A percentile compares a stretch with the other conserved stretches of the same genome.
phyloP scores from a whole-genome alignment of 2,888 invertebrate species.

The Chaitophorus viminalis region DNA sequence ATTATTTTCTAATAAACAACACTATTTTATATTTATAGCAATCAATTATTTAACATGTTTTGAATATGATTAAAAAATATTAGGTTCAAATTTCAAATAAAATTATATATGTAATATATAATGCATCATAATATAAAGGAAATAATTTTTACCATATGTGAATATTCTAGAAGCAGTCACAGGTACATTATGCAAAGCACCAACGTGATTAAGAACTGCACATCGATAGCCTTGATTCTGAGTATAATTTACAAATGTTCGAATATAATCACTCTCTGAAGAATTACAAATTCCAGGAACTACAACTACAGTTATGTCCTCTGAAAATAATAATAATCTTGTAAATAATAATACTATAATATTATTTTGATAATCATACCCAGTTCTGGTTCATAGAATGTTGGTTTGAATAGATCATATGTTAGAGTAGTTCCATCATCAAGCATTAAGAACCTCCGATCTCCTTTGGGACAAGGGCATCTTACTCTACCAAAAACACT shows the following conservation, averaged over 20 bases:
- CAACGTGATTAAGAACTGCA: constrained; percentile 93
- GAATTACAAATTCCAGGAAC: constrained; percentile 94
- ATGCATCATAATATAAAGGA: not conserved
- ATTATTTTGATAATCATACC: constrained; percentile 1
- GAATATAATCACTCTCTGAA: constrained; percentile 92
- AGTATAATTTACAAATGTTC: constrained; percentile 92
- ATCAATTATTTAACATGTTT: too few species aligned
- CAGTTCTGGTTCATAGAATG: constrained; percentile 35
- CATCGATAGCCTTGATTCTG: constrained; percentile 92
- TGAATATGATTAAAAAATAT: too few species aligned
- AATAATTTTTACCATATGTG: constrained; percentile 80
- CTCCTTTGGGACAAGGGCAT: constrained; percentile 89
- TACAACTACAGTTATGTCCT: constrained; percentile 87
- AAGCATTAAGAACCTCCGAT: constrained; percentile 79
- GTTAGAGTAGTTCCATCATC: constrained; percentile 89
- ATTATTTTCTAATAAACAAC: too few species aligned
- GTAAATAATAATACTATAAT: not conserved
- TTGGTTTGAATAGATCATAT: constrained; percentile 90
- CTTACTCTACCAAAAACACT: constrained; percentile 87
- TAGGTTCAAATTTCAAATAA: too few species aligned
- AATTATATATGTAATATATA: too few species aligned
- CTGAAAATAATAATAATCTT: constrained; percentile 69
- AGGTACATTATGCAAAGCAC: constrained; percentile 84
- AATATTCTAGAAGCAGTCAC: constrained; percentile 90
- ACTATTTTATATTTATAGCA: too few species aligned